Conservation (phyloP, 1,140 invertebrate genomes). For the Bombyx mori region ASM3026992v2 NC_085117.1:14415001-14415500, state of each 20-base stretch:
- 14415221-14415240: slow-evolving; percentile 34
- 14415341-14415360: slow-evolving; percentile 55
- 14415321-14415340: slow-evolving; percentile 15
- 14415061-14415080: slow-evolving; percentile 68
- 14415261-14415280: slow-evolving; percentile 12
- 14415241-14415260: slow-evolving; percentile 21
- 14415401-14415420: slow-evolving; percentile 57
- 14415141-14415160: slow-evolving; percentile 61
- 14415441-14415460: slow-evolving; percentile 63
- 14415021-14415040: slow-evolving; percentile 60
- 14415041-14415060: slow-evolving; percentile 71
- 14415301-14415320: slow-evolving; percentile 7
- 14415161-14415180: slow-evolving; percentile 61
- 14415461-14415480: slow-evolving; percentile 67
- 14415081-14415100: slow-evolving; percentile 69
- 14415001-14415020: slow-evolving; percentile 66
- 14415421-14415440: slow-evolving; percentile 60
- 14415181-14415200: slow-evolving; percentile 47
- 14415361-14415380: slow-evolving; percentile 45
- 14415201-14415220: slow-evolving; percentile 54
- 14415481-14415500: slow-evolving; percentile 62
- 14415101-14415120: slow-evolving; percentile 60
- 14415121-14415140: slow-evolving; percentile 60
- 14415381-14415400: slow-evolving; percentile 54
- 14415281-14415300: slow-evolving; percentile 13